These are phyloP conservation scores for Melanotaenia boesemani DNA, from an alignment of 2,797 vertebrate species.

Conservation along the genomic window DNA sequence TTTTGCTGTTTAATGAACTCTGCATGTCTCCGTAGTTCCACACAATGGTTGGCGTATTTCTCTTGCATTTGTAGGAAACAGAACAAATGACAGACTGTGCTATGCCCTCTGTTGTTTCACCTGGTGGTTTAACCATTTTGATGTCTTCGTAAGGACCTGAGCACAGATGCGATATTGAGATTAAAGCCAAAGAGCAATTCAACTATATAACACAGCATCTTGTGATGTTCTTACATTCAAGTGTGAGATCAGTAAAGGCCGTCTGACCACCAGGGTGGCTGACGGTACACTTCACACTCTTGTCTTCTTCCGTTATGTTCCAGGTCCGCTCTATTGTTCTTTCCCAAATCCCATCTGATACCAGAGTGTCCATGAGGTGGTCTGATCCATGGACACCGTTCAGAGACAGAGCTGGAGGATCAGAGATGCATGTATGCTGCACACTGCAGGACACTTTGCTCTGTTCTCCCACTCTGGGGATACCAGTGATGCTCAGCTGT, in stretches of 20 bases:
- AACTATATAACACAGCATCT: background rate
- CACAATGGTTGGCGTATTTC: conserved; percentile 44
- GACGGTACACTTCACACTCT: conserved; percentile 57
- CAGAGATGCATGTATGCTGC: conserved; percentile 53
- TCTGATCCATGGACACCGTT: conserved; percentile 31
- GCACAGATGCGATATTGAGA: background rate
- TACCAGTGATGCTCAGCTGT: conserved; percentile 40
- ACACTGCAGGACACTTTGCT: conserved; percentile 67
- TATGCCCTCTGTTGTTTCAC: conserved; percentile 56
- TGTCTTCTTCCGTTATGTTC: conserved; percentile 45
- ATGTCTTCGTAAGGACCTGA: conserved; percentile 65
- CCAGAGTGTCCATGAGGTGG: background rate
- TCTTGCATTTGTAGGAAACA: conserved; percentile 64
- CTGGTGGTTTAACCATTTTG: conserved; percentile 48
- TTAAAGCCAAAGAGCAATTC: rapidly evolving
- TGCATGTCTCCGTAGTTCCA: conserved; percentile 74
- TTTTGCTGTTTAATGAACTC: background rate
- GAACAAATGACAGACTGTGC: conserved; percentile 63
- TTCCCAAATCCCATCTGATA: conserved; percentile 64
- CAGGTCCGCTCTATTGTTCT: conserved; percentile 48
- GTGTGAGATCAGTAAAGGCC: conserved; percentile 40
- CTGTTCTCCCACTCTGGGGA: conserved; percentile 56
- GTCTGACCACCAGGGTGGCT: conserved; percentile 44
- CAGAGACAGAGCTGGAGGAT: conserved; percentile 50
- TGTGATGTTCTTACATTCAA: conserved; percentile 67